These are phyloP conservation scores for Gadopsis bispinosus DNA, from an alignment of 2,797 vertebrate species.

Conservation along the genomic window DNA sequence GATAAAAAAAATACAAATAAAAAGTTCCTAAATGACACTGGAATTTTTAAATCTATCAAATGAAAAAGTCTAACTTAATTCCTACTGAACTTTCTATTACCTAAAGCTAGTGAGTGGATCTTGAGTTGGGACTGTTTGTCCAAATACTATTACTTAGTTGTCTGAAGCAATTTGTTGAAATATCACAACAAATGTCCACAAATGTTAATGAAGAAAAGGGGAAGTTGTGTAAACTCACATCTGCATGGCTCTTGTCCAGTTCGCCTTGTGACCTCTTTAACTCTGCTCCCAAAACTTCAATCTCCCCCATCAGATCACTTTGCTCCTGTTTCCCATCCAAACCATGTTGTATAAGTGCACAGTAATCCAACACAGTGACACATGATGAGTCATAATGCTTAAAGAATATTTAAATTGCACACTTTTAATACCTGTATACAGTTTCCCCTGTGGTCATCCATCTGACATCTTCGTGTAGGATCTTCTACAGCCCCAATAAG, in stretches of 20 bases:
- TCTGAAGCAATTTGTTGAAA: neutral
- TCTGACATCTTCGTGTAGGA: conserved; percentile 35
- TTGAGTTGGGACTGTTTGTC: neutral
- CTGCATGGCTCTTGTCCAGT: conserved; percentile 75
- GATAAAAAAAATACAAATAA: neutral
- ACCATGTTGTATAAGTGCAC: conserved; percentile 8
- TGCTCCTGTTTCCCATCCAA: conserved; percentile 51
- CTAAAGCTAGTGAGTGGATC: neutral
- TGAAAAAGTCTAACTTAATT: neutral
- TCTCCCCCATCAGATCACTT: conserved; percentile 58
- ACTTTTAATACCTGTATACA: conserved; percentile 64
- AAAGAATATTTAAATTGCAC: neutral
- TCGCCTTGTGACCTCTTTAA: conserved; percentile 74
- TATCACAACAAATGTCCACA: neutral
- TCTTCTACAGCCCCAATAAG: neutral
- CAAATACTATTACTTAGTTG: neutral
- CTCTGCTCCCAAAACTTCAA: conserved; percentile 63
- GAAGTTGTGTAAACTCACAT: conserved; percentile 69
- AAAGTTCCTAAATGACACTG: neutral
- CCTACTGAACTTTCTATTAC: neutral
- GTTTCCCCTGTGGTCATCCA: conserved; percentile 37
- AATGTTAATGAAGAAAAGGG: neutral
- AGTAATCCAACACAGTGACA: neutral
- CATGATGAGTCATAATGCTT: neutral
- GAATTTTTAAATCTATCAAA: neutral